Percentiles rank a stretch among this genome's conserved stretches.
Evolutionary conservation across 1,140 invertebrate species (phyloP).

Genomic region (Solenopsis fugax): DNA sequence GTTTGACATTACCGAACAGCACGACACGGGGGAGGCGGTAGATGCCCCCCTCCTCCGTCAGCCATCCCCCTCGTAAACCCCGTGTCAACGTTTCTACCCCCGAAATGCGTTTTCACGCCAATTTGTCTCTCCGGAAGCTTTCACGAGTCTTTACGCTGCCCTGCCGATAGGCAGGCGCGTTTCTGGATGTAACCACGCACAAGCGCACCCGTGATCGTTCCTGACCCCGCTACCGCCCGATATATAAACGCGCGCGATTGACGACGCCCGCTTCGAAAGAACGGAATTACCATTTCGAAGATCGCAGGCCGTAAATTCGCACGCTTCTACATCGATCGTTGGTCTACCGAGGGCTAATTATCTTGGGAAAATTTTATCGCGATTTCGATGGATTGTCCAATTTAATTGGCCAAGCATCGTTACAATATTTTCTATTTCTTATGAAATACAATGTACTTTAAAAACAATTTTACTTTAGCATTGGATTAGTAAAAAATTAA

Average conservation of each 20-base stretch:
- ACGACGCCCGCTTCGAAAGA: conserved; percentile 48
- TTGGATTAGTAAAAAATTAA: background rate
- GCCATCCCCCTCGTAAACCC: conserved; percentile 42
- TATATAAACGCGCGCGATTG: conserved; percentile 65
- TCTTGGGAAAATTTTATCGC: background rate
- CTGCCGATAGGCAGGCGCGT: conserved; percentile 74
- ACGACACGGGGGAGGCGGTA: conserved; percentile 32
- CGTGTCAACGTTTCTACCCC: conserved; percentile 68
- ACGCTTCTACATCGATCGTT: background rate
- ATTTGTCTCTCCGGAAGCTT: conserved; percentile 85
- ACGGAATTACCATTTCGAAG: conserved; percentile 62
- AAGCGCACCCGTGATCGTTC: conserved; percentile 43
- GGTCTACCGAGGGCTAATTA: background rate
- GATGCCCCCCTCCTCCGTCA: conserved; percentile 44
- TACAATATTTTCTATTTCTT: conserved; percentile 1
- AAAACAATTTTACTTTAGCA: background rate
- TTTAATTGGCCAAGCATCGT: background rate
- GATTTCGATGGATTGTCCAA: background rate
- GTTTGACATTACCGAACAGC: conserved; percentile 82
- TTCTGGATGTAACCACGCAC: conserved; percentile 73
- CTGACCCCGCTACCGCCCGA: conserved; percentile 20
- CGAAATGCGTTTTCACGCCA: conserved; percentile 86
- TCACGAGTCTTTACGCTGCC: conserved; percentile 85
- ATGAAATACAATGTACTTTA: background rate
- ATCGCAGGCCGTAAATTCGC: conserved; percentile 42